Percentiles rank a stretch among this genome's conserved stretches.
Evolutionary conservation across 2,888 invertebrate genomes (phyloP).

Genomic region (Prosopocoilus inquinatus): DNA sequence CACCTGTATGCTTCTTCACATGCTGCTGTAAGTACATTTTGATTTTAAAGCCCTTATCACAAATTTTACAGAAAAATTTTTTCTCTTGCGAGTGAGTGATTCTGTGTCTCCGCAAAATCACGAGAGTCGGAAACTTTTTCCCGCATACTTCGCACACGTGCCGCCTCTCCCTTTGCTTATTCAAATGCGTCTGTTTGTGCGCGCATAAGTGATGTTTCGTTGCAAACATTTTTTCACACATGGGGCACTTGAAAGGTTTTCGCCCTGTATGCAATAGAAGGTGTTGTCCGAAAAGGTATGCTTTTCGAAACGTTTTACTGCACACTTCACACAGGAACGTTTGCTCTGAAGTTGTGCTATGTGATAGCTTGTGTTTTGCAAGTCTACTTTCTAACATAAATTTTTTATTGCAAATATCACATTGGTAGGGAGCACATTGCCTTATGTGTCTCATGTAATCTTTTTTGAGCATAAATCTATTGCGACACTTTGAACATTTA

Average conservation of each 20-base stretch:
- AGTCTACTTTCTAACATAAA: conserved; percentile 36
- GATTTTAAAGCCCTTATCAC: conserved; percentile 43
- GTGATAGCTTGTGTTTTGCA: conserved; percentile 41
- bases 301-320: too few relatives aligned
- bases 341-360: conserved; percentile 27
- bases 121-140: conserved; percentile 41
- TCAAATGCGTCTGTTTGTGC: too few relatives aligned
- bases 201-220: too few relatives aligned
- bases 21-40: conserved; percentile 43
- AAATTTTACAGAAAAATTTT: conserved; percentile 41
- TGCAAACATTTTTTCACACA: too few relatives aligned
- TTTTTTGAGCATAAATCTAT: too few relatives aligned
- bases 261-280: too few relatives aligned
- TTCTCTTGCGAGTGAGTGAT: conserved; percentile 42
- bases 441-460: too few relatives aligned
- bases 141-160: conserved; percentile 42
- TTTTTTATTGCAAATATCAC: conserved; percentile 25
- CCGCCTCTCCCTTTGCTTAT: conserved; percentile 34
- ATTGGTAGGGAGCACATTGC: conserved; percentile 1
- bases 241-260: too few relatives aligned
- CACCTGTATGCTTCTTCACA: conserved; percentile 45
- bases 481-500: too few relatives aligned
- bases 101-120: conserved; percentile 39
- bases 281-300: too few relatives aligned
- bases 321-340: too few relatives aligned